phyloP scores from a whole-genome alignment of 2,888 invertebrate genomes.

The Ctenicera cuprea region DNA sequence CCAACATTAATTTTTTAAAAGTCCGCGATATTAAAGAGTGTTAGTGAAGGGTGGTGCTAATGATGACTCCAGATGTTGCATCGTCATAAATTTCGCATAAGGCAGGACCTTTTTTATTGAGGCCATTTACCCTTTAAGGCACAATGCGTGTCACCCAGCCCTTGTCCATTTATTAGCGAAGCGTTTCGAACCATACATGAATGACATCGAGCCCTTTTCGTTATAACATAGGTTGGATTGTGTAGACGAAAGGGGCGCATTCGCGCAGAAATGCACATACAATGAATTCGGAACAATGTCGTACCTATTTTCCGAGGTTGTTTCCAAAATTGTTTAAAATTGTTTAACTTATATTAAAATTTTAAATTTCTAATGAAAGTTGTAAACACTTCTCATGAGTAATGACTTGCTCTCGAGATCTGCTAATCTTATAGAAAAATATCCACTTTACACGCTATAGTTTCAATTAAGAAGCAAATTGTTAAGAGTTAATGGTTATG shows the following conservation, averaged over 20 bases:
- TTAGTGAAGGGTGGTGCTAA: constrained; percentile 54
- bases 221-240: constrained; percentile 32
- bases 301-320: neutral
- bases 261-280: constrained; percentile 29
- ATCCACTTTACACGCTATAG: too few relatives aligned
- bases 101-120: constrained; percentile 59
- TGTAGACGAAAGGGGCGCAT: constrained; percentile 16
- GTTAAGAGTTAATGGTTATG: neutral
- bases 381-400: neutral
- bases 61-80: constrained; percentile 62
- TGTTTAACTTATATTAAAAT: too few relatives aligned
- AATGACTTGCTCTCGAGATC: too few relatives aligned
- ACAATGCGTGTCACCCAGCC: constrained; percentile 63
- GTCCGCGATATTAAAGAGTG: constrained; percentile 17
- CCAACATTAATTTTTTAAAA: neutral
- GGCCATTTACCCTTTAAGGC: constrained; percentile 62
- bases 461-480: neutral
- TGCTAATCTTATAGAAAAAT: too few relatives aligned
- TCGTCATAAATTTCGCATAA: constrained; percentile 61
- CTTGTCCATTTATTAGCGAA: constrained; percentile 62
- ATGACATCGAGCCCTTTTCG: constrained; percentile 40
- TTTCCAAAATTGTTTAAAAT: too few relatives aligned
- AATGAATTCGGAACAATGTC: constrained; percentile 15
- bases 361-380: too few relatives aligned
- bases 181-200: constrained; percentile 37